These are phyloP conservation scores for Acholoe squamosa DNA, from an alignment of 2,888 invertebrate genomes.

Conservation along the genomic window DNA sequence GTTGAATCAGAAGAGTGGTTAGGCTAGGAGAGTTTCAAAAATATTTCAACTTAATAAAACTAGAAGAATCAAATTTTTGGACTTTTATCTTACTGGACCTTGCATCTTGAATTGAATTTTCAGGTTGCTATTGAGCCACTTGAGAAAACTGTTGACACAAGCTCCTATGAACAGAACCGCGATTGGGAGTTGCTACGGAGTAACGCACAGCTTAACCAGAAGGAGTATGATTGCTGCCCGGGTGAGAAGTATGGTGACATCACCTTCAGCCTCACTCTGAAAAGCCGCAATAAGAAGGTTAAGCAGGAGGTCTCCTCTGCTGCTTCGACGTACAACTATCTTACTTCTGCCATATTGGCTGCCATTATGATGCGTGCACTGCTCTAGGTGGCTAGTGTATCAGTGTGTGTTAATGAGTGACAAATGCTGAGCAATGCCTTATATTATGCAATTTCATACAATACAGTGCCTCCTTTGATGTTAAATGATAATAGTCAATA, in stretches of 20 bases:
- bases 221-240: conserved; percentile 42
- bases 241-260: conserved; percentile 12
- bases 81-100: too few relatives aligned
- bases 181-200: conserved; percentile 8
- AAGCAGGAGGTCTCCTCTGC: not conserved
- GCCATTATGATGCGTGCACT: not conserved
- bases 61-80: too few relatives aligned
- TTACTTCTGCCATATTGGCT: not conserved
- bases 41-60: too few relatives aligned
- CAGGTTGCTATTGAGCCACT: not conserved
- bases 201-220: not conserved
- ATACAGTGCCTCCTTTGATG: too few relatives aligned
- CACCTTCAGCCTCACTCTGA: conserved; percentile 40
- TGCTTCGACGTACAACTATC: not conserved
- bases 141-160: not conserved
- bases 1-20: not conserved
- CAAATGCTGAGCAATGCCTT: too few relatives aligned
- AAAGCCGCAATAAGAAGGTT: conserved; percentile 9
- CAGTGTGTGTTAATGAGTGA: too few relatives aligned
- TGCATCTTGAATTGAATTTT: not conserved
- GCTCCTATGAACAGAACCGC: not conserved
- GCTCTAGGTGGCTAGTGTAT: not conserved
- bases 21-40: not conserved
- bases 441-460: too few relatives aligned
- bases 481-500: too few relatives aligned